A percentile compares a stretch with the other conserved stretches of the same genome.
These are phyloP conservation scores for Oxystoma pomonae DNA, from an alignment of 2,888 invertebrate genomes.

Conservation along the genomic window DNA sequence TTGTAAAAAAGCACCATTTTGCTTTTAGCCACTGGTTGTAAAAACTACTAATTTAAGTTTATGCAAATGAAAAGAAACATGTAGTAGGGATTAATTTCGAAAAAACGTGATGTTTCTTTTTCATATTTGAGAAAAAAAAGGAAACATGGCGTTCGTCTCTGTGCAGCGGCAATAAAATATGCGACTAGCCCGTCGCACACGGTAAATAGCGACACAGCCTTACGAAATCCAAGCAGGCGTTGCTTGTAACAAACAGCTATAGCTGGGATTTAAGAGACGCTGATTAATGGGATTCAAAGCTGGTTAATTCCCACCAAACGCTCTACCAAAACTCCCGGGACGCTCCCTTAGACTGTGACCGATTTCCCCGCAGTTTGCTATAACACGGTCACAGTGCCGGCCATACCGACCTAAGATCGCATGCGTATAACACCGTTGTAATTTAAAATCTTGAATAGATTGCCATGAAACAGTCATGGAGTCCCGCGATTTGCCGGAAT, in stretches of 20 bases:
- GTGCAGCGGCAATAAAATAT: conserved; percentile 16
- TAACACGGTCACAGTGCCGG: conserved; percentile 29
- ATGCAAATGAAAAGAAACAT: no score
- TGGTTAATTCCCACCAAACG: conserved; percentile 61
- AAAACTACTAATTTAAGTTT: no score
- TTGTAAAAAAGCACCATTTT: no score
- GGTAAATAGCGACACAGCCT: conserved; percentile 18
- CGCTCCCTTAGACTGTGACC: conserved; percentile 39
- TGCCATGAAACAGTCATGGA: no score
- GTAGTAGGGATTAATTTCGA: no score
- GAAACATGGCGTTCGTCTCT: conserved; percentile 19
- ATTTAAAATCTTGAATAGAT: no score
- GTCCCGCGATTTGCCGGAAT: no score
- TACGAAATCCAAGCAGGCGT: conserved; percentile 23
- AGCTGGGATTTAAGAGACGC: conserved; percentile 54
- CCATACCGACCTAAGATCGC: conserved; percentile 33
- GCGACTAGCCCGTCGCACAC: conserved; percentile 10
- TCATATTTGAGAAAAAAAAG: conserved; percentile 14
- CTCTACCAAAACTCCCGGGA: conserved; percentile 53
- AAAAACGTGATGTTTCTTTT: no score
- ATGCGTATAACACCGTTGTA: conserved; percentile 40
- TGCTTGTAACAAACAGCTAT: conserved; percentile 47
- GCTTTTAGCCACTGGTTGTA: no score
- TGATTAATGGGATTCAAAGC: conserved; percentile 70
- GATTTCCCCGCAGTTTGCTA: neutral